Base-by-base conservation (phyloP, 2,113 vertebrate genomes). In the Otis tarda region DNA sequence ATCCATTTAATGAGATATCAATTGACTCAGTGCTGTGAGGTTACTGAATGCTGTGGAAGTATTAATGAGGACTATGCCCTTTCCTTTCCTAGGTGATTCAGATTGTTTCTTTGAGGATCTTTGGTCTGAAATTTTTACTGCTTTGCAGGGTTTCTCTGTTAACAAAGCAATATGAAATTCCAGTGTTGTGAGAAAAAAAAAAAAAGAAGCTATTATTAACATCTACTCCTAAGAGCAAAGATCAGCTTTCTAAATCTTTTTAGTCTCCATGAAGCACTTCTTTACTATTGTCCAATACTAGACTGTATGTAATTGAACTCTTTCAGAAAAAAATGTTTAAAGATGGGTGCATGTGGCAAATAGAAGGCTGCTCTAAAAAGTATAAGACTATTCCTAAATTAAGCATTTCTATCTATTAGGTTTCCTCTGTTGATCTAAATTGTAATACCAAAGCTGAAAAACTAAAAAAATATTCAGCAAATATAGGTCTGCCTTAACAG, bases 1-100 rank as follows among this genome's bases (percentile, higher is more conserved):
- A 78, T 41, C 60, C 76, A 27, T 79, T 96, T 95, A 95, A 92
- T 96, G 94, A 96, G 82, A 87, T 64, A 87, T 95, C 88, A 87
- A 20, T 93, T 97, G 79, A 86, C 78, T 91, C 83, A 59, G 9
- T 81, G 69, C 67, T 71, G 55, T 76, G 84, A 96, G 90, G 47
- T 94, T 92, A 75, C 61, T 7, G 5, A 78, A 85, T 93, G 37
- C 64, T 91, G 65, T 87, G 52, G 41, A 86, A 79, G 12, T 77
- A 75, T 93, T 96, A 91, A 82, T 77, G 73, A 95, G 79, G 79
- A 75, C 76, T 95, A 68, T 56, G 28, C 28, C 43, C 77, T 95
- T 95, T 69, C 28, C 57, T 71, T 96, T 95, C 93, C 30, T 77
- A 87, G 28, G 35, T 90, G 45, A 78, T 93, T 96, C 92, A 94